A percentile compares a stretch with the other conserved stretches of the same genome.
Evolutionary conservation across 2,888 invertebrate genomes (phyloP).

Genomic region (Nephrotoma flavescens): DNA sequence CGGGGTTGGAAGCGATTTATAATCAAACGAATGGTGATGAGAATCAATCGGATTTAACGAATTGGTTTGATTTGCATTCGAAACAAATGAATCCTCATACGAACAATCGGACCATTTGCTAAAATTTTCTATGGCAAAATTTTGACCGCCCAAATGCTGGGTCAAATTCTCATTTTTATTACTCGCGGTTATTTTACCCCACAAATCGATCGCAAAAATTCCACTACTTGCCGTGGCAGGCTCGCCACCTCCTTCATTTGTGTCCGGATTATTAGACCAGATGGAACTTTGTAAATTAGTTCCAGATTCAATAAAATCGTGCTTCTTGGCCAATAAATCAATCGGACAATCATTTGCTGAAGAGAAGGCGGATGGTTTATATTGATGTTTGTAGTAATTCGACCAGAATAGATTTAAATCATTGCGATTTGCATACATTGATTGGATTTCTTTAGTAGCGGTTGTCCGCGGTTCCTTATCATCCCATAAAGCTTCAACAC

Average conservation of each 20-base stretch:
- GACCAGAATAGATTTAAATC: slow-evolving; percentile 18
- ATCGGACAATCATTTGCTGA: background rate
- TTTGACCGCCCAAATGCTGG: background rate
- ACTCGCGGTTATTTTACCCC: background rate
- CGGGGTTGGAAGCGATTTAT: slow-evolving; percentile 6
- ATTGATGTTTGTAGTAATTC: slow-evolving; percentile 22
- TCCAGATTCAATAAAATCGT: slow-evolving; percentile 22
- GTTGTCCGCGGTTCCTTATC: slow-evolving; percentile 13
- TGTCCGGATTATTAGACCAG: slow-evolving; percentile 31
- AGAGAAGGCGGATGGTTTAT: slow-evolving; percentile 8
- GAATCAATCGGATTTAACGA: background rate
- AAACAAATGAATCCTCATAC: slow-evolving; percentile 13
- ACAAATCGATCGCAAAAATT: background rate
- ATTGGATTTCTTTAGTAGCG: slow-evolving; percentile 1
- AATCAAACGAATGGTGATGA: slow-evolving; percentile 6
- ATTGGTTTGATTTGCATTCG: slow-evolving; percentile 8
- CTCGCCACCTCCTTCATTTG: slow-evolving; percentile 9
- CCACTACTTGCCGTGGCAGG: slow-evolving; percentile 5
- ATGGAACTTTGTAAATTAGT: slow-evolving; percentile 38
- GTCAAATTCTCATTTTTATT: slow-evolving; percentile 2
- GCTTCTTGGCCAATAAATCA: slow-evolving; percentile 4
- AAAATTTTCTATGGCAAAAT: slow-evolving; percentile 8
- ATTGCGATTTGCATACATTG: background rate
- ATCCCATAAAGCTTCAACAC: slow-evolving; percentile 52
- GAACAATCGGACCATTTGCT: slow-evolving; percentile 24